Base-by-base conservation (phyloP, 2,888 invertebrate genomes). In the Caenorhabditis becei region DNA sequence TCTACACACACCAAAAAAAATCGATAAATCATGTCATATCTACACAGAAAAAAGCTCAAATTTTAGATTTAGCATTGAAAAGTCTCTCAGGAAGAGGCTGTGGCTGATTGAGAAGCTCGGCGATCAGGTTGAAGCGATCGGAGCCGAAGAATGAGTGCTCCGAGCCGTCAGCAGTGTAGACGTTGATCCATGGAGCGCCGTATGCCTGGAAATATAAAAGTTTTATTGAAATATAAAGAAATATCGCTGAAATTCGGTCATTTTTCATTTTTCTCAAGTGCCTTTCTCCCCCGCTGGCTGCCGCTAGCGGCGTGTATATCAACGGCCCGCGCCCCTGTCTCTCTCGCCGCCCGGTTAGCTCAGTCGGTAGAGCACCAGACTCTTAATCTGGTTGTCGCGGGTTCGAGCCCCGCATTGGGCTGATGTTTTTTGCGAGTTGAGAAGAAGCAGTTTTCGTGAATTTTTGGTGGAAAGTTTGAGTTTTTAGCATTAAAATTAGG, bases 351-450 rank as follows among this genome's bases (percentile, higher is more conserved):
- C 87, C 87, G 88, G 88, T 88, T 88, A 88, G 88, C 88, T 88
- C 88, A 88, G 88, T 88, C 88, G 88, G 88, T 88, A 88, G 88
- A 88, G 88, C 88, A 88, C 88, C 88, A 88, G 88, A 88, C 88
- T 88, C 88, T 88, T 88, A 88, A 88, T 88, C 88, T 88, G 88
- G 88, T 84, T 88, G 88, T 88, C 88, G 88, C 88, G 88, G 88
- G 88, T 88, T 88, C 88, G 88, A 88, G 88, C 88, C 88, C 88
- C 88, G 87, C 87, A 88, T 88, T 86, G 88, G 87, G 88, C 88
- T 88, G 75, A 82, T 44, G 44, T 65, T 63, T 72, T 61, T 69
- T 44, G 59, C 4, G 11, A n/a, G n/a, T n/a, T n/a, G n/a, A n/a
- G n/a, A n/a, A n/a, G n/a, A n/a, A n/a, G n/a, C n/a, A n/a, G n/a